These are phyloP conservation scores for Elysia crispata DNA, from an alignment of 2,888 invertebrate genomes.

Conservation along the genomic window DNA sequence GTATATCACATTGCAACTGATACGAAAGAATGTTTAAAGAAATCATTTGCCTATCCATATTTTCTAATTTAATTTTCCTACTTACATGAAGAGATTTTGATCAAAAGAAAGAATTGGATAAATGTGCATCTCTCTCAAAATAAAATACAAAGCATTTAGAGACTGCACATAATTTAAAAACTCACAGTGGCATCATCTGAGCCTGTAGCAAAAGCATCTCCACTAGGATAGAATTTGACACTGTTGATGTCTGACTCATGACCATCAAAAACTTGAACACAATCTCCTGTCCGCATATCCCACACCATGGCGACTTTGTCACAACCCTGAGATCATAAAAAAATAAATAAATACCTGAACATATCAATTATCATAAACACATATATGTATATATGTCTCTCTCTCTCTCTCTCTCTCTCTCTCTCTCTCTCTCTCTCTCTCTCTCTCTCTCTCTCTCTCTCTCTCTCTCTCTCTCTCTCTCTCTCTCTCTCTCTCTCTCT, in stretches of 20 bases:
- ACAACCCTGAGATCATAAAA: slow-evolving; percentile 84
- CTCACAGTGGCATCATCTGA: slow-evolving; percentile 96
- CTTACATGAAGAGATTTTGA: no score
- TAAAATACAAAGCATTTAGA: background rate
- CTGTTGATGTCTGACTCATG: slow-evolving; percentile 99
- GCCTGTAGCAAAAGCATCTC: slow-evolving; percentile 98
- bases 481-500: no score
- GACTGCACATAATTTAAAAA: slow-evolving; percentile 49
- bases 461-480: no score
- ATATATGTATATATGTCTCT: no score
- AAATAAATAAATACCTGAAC: background rate
- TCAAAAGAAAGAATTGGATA: background rate
- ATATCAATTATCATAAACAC: no score
- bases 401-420: no score
- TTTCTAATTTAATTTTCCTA: no score
- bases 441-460: no score
- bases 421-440: no score
- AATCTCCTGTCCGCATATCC: slow-evolving; percentile 99
- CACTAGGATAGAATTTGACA: slow-evolving; percentile 98
- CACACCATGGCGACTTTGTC: slow-evolving; percentile 98
- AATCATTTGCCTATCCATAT: no score
- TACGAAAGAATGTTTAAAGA: no score
- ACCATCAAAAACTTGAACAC: slow-evolving; percentile 98
- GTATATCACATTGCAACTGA: no score
- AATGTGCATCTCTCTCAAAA: background rate